These are phyloP conservation scores for Parasteatoda lunata DNA, from an alignment of 2,888 invertebrate genomes.

Conservation along the genomic window DNA sequence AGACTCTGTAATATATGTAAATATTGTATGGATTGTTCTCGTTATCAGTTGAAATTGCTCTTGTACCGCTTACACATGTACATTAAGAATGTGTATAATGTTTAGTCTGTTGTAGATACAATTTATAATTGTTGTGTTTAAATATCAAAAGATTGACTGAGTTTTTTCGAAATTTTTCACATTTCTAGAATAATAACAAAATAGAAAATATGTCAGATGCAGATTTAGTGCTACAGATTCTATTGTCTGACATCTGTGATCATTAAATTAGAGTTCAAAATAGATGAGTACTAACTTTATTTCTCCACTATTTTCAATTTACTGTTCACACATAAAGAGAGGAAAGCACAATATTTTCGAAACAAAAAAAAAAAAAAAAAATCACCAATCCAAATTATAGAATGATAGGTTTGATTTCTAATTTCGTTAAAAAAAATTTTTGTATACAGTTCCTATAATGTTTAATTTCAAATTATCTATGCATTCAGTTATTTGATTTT, in stretches of 20 bases:
- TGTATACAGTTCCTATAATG: slow-evolving; percentile 23
- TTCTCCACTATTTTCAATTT: neutral
- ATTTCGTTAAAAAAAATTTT: neutral
- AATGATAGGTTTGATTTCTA: slow-evolving; percentile 1
- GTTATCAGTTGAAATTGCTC: slow-evolving; percentile 60
- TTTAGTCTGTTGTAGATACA: slow-evolving; percentile 59
- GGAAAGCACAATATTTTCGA: slow-evolving; percentile 19
- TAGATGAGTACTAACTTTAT: slow-evolving; percentile 3
- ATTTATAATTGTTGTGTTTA: slow-evolving; percentile 50
- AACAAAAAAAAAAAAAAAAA: slow-evolving; percentile 14
- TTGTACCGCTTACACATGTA: slow-evolving; percentile 60
- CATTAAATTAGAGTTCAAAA: neutral
- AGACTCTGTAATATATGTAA: slow-evolving; percentile 64
- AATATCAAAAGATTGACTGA: slow-evolving; percentile 23
- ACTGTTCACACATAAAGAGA: neutral
- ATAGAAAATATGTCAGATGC: slow-evolving; percentile 11
- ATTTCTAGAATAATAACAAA: slow-evolving; percentile 26
- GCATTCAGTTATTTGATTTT: slow-evolving; percentile 25
- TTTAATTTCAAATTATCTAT: slow-evolving; percentile 28
- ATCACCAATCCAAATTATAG: neutral
- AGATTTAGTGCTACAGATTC: slow-evolving; percentile 25
- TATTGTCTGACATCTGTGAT: neutral
- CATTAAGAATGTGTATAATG: slow-evolving; percentile 48
- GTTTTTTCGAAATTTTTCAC: slow-evolving; percentile 10
- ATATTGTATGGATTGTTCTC: slow-evolving; percentile 58